Conservation (phyloP, 2,113 vertebrate species). For the Rhizomys pruinosus region DNA sequence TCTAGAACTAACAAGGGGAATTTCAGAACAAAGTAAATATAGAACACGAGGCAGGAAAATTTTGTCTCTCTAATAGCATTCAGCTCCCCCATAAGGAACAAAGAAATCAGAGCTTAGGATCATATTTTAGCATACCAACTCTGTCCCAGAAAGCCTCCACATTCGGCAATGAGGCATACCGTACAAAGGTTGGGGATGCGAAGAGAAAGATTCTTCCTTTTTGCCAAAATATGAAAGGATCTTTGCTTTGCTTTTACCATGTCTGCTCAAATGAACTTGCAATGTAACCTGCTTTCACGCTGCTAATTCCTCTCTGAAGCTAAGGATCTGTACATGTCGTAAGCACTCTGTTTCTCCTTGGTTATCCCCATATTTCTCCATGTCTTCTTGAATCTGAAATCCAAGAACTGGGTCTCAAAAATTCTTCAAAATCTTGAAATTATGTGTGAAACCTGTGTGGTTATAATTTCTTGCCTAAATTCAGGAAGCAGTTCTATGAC, state of each 20-base stretch:
- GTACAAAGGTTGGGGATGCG: rapidly evolving
- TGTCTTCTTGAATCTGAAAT: background rate
- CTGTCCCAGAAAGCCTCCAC: background rate
- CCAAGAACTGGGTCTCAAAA: background rate
- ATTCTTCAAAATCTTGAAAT: background rate
- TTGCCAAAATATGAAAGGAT: background rate
- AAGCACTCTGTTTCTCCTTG: too few species aligned
- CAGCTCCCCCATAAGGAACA: background rate
- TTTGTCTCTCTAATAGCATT: background rate
- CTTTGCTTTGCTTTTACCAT: background rate
- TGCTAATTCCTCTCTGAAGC: too few species aligned
- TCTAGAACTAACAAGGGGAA: background rate
- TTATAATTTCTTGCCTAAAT: background rate
- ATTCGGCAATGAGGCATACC: rapidly evolving
- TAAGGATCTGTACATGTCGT: too few species aligned
- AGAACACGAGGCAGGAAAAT: background rate
- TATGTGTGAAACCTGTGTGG: background rate
- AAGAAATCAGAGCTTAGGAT: background rate
- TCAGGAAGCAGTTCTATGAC: too few species aligned
- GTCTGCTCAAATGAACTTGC: background rate
- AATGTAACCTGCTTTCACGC: too few species aligned
- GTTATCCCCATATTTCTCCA: background rate
- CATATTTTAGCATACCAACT: background rate
- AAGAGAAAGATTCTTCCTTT: background rate
- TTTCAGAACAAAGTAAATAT: background rate